Percentiles rank a stretch among this genome's conserved stretches.
Evolutionary conservation across 2,888 invertebrate genomes (phyloP).

Genomic region (Drosophila multiciliata): DNA sequence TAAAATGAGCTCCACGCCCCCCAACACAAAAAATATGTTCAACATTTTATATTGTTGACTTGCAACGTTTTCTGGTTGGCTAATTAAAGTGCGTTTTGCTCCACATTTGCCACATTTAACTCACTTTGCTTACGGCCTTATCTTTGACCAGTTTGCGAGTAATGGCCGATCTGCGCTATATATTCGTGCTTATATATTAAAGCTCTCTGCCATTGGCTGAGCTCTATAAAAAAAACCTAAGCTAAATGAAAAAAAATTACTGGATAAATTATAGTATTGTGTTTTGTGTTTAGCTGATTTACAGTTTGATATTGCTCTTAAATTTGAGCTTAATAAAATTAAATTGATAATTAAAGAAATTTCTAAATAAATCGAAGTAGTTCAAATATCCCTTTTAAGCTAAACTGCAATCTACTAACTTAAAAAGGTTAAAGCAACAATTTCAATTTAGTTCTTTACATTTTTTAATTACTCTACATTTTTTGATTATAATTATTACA

Average conservation of each 20-base stretch:
- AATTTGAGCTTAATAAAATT: neutral
- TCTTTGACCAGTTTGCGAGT: conserved; percentile 23
- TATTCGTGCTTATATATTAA: conserved; percentile 10
- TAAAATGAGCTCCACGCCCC: conserved; percentile 65
- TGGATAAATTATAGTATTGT: neutral
- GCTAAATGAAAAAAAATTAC: neutral
- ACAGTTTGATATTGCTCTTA: neutral
- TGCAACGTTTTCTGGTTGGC: conserved; percentile 75
- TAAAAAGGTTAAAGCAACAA: neutral
- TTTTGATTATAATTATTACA: neutral
- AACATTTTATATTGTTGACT: conserved; percentile 9
- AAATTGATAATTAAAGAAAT: neutral
- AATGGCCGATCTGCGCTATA: conserved; percentile 45
- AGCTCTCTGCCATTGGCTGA: conserved; percentile 41
- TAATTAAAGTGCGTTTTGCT: conserved; percentile 69
- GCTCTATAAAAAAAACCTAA: conserved; percentile 9
- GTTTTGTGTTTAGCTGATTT: neutral
- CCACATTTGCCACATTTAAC: conserved; percentile 31
- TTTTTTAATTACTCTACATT: neutral
- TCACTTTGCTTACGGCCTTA: conserved; percentile 22
- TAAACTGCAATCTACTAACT: neutral
- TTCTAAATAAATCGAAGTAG: neutral
- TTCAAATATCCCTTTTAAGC: neutral
- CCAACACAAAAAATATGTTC: conserved; percentile 26
- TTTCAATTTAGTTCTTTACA: neutral